These are phyloP conservation scores for Troglohyphantes excavatus DNA, from an alignment of 2,888 invertebrate genomes.

Conservation along the genomic window DNA sequence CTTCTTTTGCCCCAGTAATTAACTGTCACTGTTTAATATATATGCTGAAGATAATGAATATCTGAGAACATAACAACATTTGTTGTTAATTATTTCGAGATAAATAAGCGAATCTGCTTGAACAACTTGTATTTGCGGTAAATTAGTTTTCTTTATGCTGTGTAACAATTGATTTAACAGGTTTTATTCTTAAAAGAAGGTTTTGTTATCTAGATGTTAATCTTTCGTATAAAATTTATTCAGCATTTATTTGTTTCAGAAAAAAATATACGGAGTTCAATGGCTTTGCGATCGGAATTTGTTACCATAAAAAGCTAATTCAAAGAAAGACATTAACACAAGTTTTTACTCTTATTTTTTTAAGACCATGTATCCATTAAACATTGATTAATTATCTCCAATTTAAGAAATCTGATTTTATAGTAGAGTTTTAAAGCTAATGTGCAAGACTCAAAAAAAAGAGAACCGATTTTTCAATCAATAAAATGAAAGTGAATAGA, in stretches of 20 bases:
- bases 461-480: no score
- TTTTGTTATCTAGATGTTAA: not conserved
- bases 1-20: constrained; percentile 28
- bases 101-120: not conserved
- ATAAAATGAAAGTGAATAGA: no score
- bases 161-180: not conserved
- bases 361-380: no score
- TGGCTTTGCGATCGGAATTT: no score
- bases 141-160: constrained; percentile 16
- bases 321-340: no score
- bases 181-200: not conserved
- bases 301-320: no score
- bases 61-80: constrained; percentile 30
- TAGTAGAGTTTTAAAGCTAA: no score
- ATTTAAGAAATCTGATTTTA: no score
- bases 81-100: constrained; percentile 50
- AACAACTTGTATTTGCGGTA: constrained; percentile 2
- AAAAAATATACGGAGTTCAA: no score
- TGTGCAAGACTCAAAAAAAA: no score
- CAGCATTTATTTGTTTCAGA: not conserved
- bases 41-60: constrained; percentile 22
- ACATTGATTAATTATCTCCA: no score
- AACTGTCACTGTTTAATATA: constrained; percentile 34
- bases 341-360: no score
- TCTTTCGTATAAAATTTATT: not conserved